These are phyloP conservation scores for Sphecodes monilicornis DNA, from an alignment of 2,888 invertebrate genomes.

Conservation along the genomic window DNA sequence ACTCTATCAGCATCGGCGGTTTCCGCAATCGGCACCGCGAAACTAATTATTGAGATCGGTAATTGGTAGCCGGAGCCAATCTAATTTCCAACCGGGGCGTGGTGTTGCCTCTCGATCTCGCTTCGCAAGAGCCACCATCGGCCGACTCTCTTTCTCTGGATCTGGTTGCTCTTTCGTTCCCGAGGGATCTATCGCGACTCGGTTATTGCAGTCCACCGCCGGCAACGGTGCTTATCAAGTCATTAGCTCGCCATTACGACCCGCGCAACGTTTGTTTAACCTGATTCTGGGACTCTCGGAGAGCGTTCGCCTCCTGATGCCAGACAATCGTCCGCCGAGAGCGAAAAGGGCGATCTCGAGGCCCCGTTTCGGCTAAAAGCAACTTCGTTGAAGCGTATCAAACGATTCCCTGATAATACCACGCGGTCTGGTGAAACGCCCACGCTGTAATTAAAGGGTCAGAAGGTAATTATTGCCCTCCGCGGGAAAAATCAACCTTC, in stretches of 20 bases:
- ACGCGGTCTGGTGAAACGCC: constrained; percentile 27
- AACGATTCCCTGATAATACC: constrained; percentile 47
- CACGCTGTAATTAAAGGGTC: constrained; percentile 60
- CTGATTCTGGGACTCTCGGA: constrained; percentile 49
- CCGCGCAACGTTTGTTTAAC: constrained; percentile 72
- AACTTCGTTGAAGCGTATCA: constrained; percentile 54
- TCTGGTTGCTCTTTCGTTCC: constrained; percentile 48
- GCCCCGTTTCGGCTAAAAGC: constrained; percentile 35
- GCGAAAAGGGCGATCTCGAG: constrained; percentile 27
- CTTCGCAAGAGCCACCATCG: constrained; percentile 30
- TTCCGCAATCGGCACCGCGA: constrained; percentile 62
- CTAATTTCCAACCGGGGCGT: constrained; percentile 61
- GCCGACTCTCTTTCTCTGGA: constrained; percentile 46
- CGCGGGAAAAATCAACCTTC: constrained; percentile 46
- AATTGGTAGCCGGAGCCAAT: constrained; percentile 56
- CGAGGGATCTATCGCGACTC: constrained; percentile 45
- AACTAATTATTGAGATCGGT: constrained; percentile 64
- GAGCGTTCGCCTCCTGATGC: constrained; percentile 12
- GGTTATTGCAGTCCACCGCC: constrained; percentile 51
- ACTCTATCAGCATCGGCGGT: constrained; percentile 24
- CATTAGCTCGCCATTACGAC: constrained; percentile 73
- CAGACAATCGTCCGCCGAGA: constrained; percentile 42
- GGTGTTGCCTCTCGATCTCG: constrained; percentile 43
- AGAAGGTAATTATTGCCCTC: constrained; percentile 47
- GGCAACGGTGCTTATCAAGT: constrained; percentile 74